Evolutionary conservation across 1,140 invertebrate genomes (phyloP).

Genomic region (Drosophila seguyi): DNA sequence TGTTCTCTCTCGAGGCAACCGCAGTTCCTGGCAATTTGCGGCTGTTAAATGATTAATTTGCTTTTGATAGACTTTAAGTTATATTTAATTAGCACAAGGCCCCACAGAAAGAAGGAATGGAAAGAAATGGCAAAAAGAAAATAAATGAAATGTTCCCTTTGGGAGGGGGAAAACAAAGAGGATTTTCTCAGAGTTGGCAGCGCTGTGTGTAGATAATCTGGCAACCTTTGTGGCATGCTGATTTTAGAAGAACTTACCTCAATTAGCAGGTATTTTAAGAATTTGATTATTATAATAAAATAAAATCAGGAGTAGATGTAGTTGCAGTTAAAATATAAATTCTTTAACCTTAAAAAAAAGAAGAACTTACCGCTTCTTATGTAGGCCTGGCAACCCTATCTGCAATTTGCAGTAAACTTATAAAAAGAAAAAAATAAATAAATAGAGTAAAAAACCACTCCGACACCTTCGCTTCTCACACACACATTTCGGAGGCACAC

Average conservation of each 20-base stretch:
- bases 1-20: conserved; percentile 14
- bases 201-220: background rate
- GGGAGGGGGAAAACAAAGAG: background rate
- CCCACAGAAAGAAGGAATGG: background rate
- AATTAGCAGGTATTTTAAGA: no score
- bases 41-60: conserved; percentile 72
- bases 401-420: background rate
- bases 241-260: background rate
- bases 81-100: conserved; percentile 61
- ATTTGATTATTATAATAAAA: no score
- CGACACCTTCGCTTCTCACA: background rate
- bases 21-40: conserved; percentile 48
- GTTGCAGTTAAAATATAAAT: no score
- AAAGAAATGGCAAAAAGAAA: conserved; percentile 1
- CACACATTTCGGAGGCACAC: conserved; percentile 1
- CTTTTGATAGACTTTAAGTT: conserved; percentile 77
- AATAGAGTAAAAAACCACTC: background rate
- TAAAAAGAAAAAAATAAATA: no score
- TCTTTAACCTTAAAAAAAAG: no score
- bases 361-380: background rate
- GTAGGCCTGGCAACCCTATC: conserved; percentile 2
- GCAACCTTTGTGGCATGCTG: background rate
- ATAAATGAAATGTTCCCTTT: background rate
- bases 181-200: conserved; percentile 7
- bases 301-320: no score